Evolutionary conservation across 2,113 vertebrate genomes (phyloP), one percentile per base, ranked within the genome.

Genomic region (Pampusana beccarii): DNA sequence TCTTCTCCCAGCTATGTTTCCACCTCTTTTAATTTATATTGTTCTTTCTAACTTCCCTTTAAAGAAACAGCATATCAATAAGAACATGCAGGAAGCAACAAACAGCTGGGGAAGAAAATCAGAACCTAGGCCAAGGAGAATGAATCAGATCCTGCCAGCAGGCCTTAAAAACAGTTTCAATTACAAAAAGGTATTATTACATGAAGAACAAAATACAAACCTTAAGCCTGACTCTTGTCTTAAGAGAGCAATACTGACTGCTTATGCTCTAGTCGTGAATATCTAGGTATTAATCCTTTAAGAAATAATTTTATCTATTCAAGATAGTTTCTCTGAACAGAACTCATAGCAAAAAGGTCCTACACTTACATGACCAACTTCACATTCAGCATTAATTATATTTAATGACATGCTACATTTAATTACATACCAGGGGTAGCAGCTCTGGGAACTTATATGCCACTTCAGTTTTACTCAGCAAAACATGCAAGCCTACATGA

Each of bases 391-490:
- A 73, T 54, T 58, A 51, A 72, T 56, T 80, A 85, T 10, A 77
- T 18, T 82, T 82, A 90, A 82, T 69, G 6, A 94, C 69, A 77
- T 15, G 15, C 23, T 65, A n/a, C 13, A 72, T 90, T 86, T 80
- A 86, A 80, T 46, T 93, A 98, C 99, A 98, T 96, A 99, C 99
- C 98, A 99, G 97, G 51, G 99, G 99, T n/a, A 99, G 98, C 87
- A 98, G 98, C 92, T 99, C 99, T 73, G 99, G 99, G 97, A 98
- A 98, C 70, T 98, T 99, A 94, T 99, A 99, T 2, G 99, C 98
- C 86, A 99, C 99, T 97, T 99, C 99, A 31, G 98, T 99, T 98
- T 98, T 99, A 98, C 99, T 99, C 95, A 99, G 98, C 86, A 99
- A 98, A 71, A 99, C 98, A 88, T 99, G 99, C 80, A 99, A 98